These are phyloP conservation scores for Conomelus anceps DNA, from an alignment of 2,888 invertebrate genomes.

Conservation along the genomic window DNA sequence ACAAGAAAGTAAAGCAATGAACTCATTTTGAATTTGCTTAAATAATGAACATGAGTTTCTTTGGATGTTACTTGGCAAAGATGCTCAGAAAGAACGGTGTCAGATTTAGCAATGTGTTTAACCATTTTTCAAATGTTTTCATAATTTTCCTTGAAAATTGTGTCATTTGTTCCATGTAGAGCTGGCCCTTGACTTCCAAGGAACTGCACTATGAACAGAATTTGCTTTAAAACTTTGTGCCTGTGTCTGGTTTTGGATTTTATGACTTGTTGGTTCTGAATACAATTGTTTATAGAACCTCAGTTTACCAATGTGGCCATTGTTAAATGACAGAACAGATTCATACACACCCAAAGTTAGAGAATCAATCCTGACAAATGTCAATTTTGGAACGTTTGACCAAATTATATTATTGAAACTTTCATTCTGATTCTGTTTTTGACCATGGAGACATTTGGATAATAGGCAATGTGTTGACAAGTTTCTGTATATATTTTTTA, in stretches of 20 bases:
- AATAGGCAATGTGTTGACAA: neutral
- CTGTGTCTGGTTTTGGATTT: constrained; percentile 14
- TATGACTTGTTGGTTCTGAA: neutral
- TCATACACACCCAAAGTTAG: neutral
- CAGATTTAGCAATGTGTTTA: constrained; percentile 12
- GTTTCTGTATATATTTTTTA: neutral
- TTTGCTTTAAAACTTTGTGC: constrained; percentile 13
- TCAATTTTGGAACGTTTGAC: neutral
- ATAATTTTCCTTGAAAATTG: constrained; percentile 5
- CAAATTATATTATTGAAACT: neutral
- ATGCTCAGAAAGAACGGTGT: constrained; percentile 12
- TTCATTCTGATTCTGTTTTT: neutral
- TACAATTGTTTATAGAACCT: neutral
- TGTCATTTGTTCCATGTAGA: constrained; percentile 8
- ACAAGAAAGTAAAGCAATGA: neutral
- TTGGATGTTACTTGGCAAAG: neutral
- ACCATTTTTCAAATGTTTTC: constrained; percentile 9
- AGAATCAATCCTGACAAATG: neutral
- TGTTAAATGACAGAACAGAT: neutral
- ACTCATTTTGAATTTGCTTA: constrained; percentile 18
- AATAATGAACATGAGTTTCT: constrained; percentile 11
- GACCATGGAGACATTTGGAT: neutral
- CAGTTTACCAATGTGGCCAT: neutral
- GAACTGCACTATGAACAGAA: constrained; percentile 10
- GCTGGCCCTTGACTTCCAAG: constrained; percentile 17